Evolutionary conservation across 2,113 vertebrate genomes (phyloP), one percentile per base, ranked within the genome.

Genomic region (Silurus meridionalis): DNA sequence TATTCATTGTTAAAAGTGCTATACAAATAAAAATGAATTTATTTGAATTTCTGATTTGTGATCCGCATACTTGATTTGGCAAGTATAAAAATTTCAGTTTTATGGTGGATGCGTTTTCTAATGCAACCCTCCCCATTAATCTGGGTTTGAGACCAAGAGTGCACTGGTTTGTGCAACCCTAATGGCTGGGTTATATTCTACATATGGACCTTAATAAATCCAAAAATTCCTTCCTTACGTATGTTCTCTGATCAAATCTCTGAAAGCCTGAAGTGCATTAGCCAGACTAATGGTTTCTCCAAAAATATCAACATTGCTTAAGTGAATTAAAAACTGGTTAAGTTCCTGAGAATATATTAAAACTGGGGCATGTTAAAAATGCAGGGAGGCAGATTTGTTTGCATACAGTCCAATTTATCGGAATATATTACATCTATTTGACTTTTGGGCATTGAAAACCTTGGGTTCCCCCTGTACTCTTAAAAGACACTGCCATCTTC

Each of bases 401-500:
- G 74, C 83, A 11, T 78, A 53, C 55, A 7, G 25, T 53, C 28
- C 64, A 74, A 23, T 63, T 69, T 63, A 74, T 53, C 46, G 64
- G 46, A 72, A 81, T 63, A 63, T 7, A 86, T 74, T 82, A 74
- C 61, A 52, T 37, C 1, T 86, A 86, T 61, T 74, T 60, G n/a
- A 53, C 52, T 58, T 58, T 23, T 50, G 66, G 78, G 7, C 37
- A 48, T 25, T 0, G 19, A 55, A 13, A 50, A 4, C 60, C 8
- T 84, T 77, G 37, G 37, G 28, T 21, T 85, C n/a, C 9, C n/a
- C 11, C 4, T 64, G 46, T 52, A 64, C 66, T 84, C 52, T 85
- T 85, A 78, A 11, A 69, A 87, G 90, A 92, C 87, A 92, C 82
- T 88, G 85, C 93, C 92, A 87, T 92, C 83, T 82, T 72, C 85